A percentile compares a stretch with the other conserved stretches of the same genome.
These are phyloP conservation scores for Lypha dubia DNA, from an alignment of 2,888 invertebrate genomes.

Conservation along the genomic window DNA sequence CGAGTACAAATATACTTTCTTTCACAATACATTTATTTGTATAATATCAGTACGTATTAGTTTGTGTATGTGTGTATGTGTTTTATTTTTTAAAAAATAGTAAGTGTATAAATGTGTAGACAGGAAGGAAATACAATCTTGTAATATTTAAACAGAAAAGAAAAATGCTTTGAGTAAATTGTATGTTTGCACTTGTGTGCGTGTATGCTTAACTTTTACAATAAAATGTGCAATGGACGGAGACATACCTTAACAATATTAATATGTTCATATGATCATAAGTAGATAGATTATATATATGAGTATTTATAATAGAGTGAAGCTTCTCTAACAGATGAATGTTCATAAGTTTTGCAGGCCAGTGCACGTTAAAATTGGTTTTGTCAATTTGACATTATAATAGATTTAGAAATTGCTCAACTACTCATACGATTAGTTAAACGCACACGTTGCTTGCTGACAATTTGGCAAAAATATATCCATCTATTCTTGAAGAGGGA, in stretches of 20 bases:
- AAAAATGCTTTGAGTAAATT: constrained; percentile 52
- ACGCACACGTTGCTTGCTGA: constrained; percentile 56
- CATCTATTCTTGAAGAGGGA: constrained; percentile 1
- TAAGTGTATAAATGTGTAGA: constrained; percentile 24
- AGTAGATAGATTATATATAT: too few relatives aligned
- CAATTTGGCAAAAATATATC: constrained; percentile 35
- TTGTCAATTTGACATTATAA: constrained; percentile 78
- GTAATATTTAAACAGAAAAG: constrained; percentile 34
- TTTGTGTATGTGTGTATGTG: not conserved
- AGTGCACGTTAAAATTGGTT: constrained; percentile 75
- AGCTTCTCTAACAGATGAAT: not conserved
- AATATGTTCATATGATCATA: not conserved
- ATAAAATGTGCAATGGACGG: not conserved
- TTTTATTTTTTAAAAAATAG: not conserved
- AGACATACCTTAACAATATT: not conserved
- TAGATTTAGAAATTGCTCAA: constrained; percentile 76
- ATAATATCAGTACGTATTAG: constrained; percentile 19
- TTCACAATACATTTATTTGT: not conserved
- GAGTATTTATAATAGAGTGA: too few relatives aligned
- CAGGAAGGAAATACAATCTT: constrained; percentile 54
- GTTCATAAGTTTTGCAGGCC: constrained; percentile 52
- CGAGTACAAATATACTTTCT: too few relatives aligned
- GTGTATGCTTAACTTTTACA: constrained; percentile 47
- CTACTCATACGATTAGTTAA: constrained; percentile 55
- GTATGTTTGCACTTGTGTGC: constrained; percentile 32